These are phyloP conservation scores for Mallotus villosus DNA, from an alignment of 2,797 vertebrate genomes.

Conservation along the genomic window DNA sequence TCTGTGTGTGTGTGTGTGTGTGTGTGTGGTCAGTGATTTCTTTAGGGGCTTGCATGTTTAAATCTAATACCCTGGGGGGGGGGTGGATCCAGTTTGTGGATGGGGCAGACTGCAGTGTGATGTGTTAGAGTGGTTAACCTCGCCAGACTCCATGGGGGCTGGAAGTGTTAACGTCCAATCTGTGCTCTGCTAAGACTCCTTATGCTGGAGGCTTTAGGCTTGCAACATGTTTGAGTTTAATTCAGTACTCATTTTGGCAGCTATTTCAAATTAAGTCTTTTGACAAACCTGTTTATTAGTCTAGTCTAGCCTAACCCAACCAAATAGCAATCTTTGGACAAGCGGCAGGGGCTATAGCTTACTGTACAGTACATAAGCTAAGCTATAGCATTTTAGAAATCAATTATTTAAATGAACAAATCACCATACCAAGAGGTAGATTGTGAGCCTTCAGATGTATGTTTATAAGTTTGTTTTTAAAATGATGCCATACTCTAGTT, in stretches of 20 bases:
- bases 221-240: too few species aligned
- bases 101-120: not conserved
- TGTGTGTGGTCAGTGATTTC: slow-evolving; percentile 13
- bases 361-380: too few species aligned
- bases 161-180: slow-evolving; percentile 56
- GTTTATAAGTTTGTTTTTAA: slow-evolving; percentile 5
- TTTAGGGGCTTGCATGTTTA: not conserved
- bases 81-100: not conserved
- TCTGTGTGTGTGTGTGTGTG: slow-evolving; percentile 30
- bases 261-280: too few species aligned
- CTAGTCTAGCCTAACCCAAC: too few species aligned
- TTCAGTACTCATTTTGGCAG: too few species aligned
- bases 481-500: slow-evolving; percentile 5
- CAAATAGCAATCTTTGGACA: too few species aligned
- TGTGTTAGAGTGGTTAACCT: not conserved
- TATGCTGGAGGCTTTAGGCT: slow-evolving; percentile 45
- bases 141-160: slow-evolving; percentile 47
- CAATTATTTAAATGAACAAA: too few species aligned
- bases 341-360: too few species aligned
- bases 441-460: not conserved
- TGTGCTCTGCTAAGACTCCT: slow-evolving; percentile 68
- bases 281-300: too few species aligned
- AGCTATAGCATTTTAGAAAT: too few species aligned
- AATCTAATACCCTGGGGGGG: not conserved
- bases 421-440: not conserved